phyloP scores from a whole-genome alignment of 2,888 invertebrate species.

The Spisula solida region DNA sequence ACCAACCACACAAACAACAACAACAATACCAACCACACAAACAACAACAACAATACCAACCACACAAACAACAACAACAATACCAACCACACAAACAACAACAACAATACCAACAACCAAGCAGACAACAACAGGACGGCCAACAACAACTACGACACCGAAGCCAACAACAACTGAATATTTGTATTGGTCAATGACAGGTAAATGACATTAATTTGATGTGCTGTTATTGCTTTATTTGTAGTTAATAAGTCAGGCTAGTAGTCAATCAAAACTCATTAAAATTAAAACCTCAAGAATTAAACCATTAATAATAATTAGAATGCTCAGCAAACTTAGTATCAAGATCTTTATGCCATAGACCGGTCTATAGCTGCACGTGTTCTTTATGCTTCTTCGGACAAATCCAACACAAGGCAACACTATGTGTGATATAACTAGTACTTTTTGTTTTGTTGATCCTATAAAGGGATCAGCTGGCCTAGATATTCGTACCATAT shows the following conservation, averaged over 20 bases:
- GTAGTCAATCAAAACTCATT: background rate
- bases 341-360: too few relatives aligned
- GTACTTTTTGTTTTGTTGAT: too few relatives aligned
- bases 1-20: background rate
- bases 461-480: too few relatives aligned
- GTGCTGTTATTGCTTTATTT: too few relatives aligned
- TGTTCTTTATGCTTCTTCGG: too few relatives aligned
- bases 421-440: too few relatives aligned
- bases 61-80: background rate
- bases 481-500: too few relatives aligned
- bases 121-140: background rate
- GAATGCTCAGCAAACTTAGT: too few relatives aligned
- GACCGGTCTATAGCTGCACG: too few relatives aligned
- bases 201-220: background rate
- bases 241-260: too few relatives aligned
- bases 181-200: slow-evolving; percentile 39
- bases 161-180: background rate
- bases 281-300: background rate
- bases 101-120: slow-evolving; percentile 19
- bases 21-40: background rate
- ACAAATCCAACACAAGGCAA: too few relatives aligned
- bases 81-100: background rate
- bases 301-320: background rate
- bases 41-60: background rate
- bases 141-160: background rate